A percentile compares a stretch with the other conserved stretches of the same genome.
Conservation (phyloP, 2,888 invertebrate species). For the Standfussiana lucernea region DNA sequence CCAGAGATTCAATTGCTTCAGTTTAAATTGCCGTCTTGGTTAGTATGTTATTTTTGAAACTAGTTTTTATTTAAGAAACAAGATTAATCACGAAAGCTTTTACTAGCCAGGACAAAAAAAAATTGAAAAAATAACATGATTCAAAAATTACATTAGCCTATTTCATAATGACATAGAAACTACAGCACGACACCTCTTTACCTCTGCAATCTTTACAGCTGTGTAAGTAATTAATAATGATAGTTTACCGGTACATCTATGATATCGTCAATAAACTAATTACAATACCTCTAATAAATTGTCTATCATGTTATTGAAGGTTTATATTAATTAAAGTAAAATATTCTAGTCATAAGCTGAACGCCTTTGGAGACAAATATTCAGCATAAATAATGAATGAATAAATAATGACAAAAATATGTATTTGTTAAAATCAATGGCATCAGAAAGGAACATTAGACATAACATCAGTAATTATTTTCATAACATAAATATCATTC, state of each 20-base stretch:
- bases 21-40: not conserved
- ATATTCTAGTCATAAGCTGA: slow-evolving; percentile 1
- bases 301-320: slow-evolving; percentile 9
- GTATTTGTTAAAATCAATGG: not conserved
- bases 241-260: slow-evolving; percentile 13
- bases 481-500: too few species aligned
- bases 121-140: not conserved
- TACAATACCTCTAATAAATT: slow-evolving; percentile 21
- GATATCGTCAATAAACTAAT: slow-evolving; percentile 29
- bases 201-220: not conserved
- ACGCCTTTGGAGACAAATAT: slow-evolving; percentile 1
- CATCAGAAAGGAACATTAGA: not conserved
- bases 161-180: not conserved
- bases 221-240: not conserved
- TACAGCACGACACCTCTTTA: not conserved
- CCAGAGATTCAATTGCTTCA: not conserved
- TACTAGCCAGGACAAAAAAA: too few species aligned
- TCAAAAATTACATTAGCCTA: not conserved
- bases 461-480: too few species aligned
- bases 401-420: not conserved
- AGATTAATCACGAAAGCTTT: not conserved
- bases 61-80: not conserved
- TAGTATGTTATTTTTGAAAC: not conserved
- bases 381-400: not conserved
- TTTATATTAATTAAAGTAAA: slow-evolving; percentile 28